Evolutionary conservation across 2,888 invertebrate species (phyloP).

Genomic region (Eucera pruinosa): DNA sequence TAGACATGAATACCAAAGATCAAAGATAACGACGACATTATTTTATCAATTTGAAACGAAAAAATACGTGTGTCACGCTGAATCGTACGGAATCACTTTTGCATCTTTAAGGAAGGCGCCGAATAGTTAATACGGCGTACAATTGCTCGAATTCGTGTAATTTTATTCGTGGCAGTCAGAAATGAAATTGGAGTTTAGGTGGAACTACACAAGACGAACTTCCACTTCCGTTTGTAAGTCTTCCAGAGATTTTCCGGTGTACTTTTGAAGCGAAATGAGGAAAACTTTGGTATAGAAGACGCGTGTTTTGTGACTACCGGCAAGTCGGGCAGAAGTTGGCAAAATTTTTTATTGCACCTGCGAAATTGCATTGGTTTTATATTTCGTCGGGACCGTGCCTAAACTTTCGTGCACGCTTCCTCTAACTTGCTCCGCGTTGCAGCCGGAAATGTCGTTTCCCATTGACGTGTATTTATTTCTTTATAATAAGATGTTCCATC

Average conservation of each 20-base stretch:
- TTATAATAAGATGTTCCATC: too few relatives aligned
- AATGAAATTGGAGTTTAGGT: constrained; percentile 44
- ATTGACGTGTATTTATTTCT: neutral
- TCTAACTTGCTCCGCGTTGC: neutral
- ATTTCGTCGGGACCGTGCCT: neutral
- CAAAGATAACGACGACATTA: too few relatives aligned
- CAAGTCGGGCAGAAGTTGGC: constrained; percentile 19
- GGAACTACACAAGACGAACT: constrained; percentile 29
- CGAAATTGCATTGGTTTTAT: constrained; percentile 30
- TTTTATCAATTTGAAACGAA: neutral
- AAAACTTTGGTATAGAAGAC: constrained; percentile 44
- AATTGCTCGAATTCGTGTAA: neutral
- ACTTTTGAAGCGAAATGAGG: constrained; percentile 44
- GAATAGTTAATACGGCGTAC: neutral
- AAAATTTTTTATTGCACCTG: constrained; percentile 30
- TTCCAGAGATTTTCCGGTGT: constrained; percentile 31
- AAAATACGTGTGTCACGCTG: too few relatives aligned
- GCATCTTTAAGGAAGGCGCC: too few relatives aligned
- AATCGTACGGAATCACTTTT: too few relatives aligned
- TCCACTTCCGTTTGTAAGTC: constrained; percentile 9
- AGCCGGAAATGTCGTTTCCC: neutral
- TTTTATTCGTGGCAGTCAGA: neutral
- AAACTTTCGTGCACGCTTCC: neutral
- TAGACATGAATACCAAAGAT: neutral
- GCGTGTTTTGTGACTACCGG: constrained; percentile 39